Conservation (phyloP, 2,888 invertebrate genomes). For the Cacoxenus indagator region DNA sequence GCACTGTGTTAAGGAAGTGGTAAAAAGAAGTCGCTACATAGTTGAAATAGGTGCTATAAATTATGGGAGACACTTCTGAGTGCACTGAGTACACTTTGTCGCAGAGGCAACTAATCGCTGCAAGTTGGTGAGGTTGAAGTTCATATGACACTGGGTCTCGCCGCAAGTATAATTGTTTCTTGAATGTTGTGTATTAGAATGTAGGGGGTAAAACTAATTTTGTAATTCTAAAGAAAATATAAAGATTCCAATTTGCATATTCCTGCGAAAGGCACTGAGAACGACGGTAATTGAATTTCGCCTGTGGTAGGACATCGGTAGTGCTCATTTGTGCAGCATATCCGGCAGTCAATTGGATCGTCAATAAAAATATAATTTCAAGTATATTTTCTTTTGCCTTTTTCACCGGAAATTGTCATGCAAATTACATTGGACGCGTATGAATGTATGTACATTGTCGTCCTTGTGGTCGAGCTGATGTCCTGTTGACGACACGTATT, state of each 20-base stretch:
- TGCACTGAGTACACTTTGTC: too few species aligned
- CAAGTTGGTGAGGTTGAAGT: neutral
- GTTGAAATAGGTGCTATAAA: slow-evolving; percentile 17
- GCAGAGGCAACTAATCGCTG: neutral
- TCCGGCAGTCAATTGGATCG: neutral
- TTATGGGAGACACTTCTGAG: neutral
- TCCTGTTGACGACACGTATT: slow-evolving; percentile 16
- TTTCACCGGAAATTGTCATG: slow-evolving; percentile 22
- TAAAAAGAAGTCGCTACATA: slow-evolving; percentile 5
- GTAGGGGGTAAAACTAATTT: too few species aligned
- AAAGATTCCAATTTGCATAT: too few species aligned
- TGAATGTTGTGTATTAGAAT: too few species aligned
- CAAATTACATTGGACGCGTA: slow-evolving; percentile 14
- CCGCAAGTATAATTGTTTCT: neutral
- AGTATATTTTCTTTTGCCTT: slow-evolving; percentile 17
- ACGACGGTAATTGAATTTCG: slow-evolving; percentile 17
- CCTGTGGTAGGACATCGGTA: slow-evolving; percentile 16
- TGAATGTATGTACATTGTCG: neutral
- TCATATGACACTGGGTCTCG: neutral
- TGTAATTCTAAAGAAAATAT: too few species aligned
- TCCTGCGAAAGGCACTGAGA: neutral
- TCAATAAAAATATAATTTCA: neutral
- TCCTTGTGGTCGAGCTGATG: slow-evolving; percentile 19
- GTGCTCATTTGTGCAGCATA: neutral
- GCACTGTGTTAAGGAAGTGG: neutral